Conservation (phyloP, 1,140 invertebrate species). For the Nixonia krombeini region DNA sequence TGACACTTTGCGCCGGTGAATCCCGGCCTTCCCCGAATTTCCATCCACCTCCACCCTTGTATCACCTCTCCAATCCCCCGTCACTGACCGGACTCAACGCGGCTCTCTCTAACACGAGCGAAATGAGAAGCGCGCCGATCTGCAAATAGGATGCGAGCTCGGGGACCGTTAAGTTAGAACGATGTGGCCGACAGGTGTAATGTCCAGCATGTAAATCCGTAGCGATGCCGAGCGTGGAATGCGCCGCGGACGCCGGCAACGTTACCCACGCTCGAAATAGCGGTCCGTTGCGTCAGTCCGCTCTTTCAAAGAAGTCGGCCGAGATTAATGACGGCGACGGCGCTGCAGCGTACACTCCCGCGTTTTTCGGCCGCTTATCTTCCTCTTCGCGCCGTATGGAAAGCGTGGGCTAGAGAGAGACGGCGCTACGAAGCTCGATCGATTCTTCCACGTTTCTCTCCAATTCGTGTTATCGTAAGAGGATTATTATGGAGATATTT, state of each 20-base stretch:
- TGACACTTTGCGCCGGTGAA: slow-evolving; percentile 8
- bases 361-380: too few relatives aligned
- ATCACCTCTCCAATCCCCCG: background rate
- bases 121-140: slow-evolving; percentile 1
- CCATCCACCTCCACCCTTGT: background rate
- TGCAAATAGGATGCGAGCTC: background rate
- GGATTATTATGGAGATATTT: too few relatives aligned
- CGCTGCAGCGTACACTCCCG: background rate
- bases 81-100: background rate
- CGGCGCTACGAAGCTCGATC: too few relatives aligned
- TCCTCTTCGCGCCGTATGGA: too few relatives aligned
- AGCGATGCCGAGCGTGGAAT: slow-evolving; percentile 30
- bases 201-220: slow-evolving; percentile 7
- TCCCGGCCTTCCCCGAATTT: background rate
- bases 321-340: too few relatives aligned
- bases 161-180: slow-evolving; percentile 1
- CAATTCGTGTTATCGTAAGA: too few relatives aligned
- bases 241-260: slow-evolving; percentile 15
- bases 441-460: too few relatives aligned
- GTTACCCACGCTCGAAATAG: slow-evolving; percentile 1
- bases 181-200: slow-evolving; percentile 18
- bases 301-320: background rate
- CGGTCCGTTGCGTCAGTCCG: background rate
- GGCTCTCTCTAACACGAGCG: background rate
- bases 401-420: too few relatives aligned